Base-by-base conservation (phyloP, 2,888 invertebrate genomes). In the Tortrix viridana region DNA sequence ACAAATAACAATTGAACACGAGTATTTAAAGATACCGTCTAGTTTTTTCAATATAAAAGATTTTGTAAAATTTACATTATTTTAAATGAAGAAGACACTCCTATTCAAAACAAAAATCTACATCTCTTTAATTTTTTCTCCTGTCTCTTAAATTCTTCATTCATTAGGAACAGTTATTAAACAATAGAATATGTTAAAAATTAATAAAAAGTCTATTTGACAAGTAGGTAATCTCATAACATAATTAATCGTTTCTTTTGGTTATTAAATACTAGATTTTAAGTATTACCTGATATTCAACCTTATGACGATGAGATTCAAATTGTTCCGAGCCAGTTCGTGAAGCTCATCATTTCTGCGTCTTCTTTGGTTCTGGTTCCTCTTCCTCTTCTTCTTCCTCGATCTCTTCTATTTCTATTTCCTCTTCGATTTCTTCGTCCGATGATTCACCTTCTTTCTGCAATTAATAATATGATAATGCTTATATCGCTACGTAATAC, bases 341-440 rank as follows among this genome's bases (percentile, higher is more conserved):
- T 50, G 46, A 67, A 60, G 46, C 64, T 49, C 23, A 41, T 62
- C 52, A 65, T 60, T 66, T 69, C 37, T 66, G 69, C 41, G 65
- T 68, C 47, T 71, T 66, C 59, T 76, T 71, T 60, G 70, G 70
- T 58, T 66, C 65, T 43, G 67, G 62, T 20, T 68, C 52, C 63
- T 65, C 81, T 54, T 70, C 81, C 59, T 67, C 71, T 43, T 74
- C 73, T 50, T 74, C 74, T 70, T 84, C 92, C 67, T 85, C 89
- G n/a, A 88, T 83, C 68, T 89, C 90, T 74, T 90, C 89, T 43
- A 88, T 78, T 70, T 91, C 90, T 53, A 87, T 82, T 68, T 88
- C 88, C 65, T 87, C 87, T 53, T 89, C 90, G 3, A 88, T 79
- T 69, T 84, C 79, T 46, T 90, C 90, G 23, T 92, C 89, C n/a